Percentiles rank a stretch among this genome's conserved stretches.
phyloP scores from a whole-genome alignment of 2,888 invertebrate genomes.

The Charanyca ferruginea region DNA sequence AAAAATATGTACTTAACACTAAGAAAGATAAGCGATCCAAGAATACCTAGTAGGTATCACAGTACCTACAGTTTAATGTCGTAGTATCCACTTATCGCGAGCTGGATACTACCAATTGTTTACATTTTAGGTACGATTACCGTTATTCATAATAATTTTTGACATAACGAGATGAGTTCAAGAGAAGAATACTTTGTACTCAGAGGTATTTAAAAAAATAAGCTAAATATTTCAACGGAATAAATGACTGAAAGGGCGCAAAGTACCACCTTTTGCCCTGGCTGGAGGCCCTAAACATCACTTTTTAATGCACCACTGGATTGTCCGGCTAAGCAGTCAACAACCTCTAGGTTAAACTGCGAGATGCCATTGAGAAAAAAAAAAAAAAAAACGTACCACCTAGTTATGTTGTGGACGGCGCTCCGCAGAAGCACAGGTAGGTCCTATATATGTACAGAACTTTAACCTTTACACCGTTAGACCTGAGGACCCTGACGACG shows the following conservation, averaged over 20 bases:
- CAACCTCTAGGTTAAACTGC: too few species aligned
- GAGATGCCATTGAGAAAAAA: too few species aligned
- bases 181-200: background rate
- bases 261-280: too few species aligned
- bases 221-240: background rate
- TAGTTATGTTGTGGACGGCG: too few species aligned
- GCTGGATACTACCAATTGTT: slow-evolving; percentile 26
- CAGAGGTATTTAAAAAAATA: background rate
- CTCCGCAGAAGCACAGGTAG: too few species aligned
- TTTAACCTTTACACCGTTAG: too few species aligned
- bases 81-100: slow-evolving; percentile 39
- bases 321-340: too few species aligned
- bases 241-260: background rate
- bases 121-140: slow-evolving; percentile 21
- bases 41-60: slow-evolving; percentile 40
- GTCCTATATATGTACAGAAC: too few species aligned
- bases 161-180: background rate
- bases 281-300: too few species aligned
- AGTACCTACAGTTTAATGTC: slow-evolving; percentile 25
- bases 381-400: too few species aligned
- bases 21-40: slow-evolving; percentile 19
- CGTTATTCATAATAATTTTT: background rate
- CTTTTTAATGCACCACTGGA: too few species aligned
- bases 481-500: too few species aligned
- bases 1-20: slow-evolving; percentile 1